Base-by-base conservation (phyloP, 2,888 invertebrate species). In the Xanthia togata region DNA sequence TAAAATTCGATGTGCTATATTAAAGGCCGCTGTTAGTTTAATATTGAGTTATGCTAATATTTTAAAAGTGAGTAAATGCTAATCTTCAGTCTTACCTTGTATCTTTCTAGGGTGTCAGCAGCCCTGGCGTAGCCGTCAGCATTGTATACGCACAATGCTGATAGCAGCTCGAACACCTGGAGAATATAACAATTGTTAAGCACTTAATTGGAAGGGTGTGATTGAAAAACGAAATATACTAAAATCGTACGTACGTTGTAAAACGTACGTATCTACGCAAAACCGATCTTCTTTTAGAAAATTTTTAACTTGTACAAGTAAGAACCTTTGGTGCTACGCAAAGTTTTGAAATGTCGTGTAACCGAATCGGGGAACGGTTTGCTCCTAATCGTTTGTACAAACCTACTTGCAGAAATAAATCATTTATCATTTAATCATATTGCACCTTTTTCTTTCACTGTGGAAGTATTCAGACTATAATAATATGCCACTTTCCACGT, bases 91-190 rank as follows among this genome's bases (percentile, higher is more conserved):
- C 57, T 78, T 96, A 99, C 99, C 98, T 99, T 99, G 94, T 98
- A 99, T 94, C 98, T 98, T 92, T 99, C 98, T 90, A 99, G 97
- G 55, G 99, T 98, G 94, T 99, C 98, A 89, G 99, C 97, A 75
- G 98, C 98, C 86, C 99, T 97, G 82, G 98, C 97, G 92, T 98
- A 98, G 70, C 99, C 99, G 86, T 99, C 99, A 79, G 98, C 97
- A 92, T 98, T 99, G 97, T 99, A 99, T 76, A 99, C 99, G 94
- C 99, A 99, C 79, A 99, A 97, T 50, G 99, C 99, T 73, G 99
- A 99, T 86, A 99, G 97, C 82, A 99, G 97, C 97, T 99, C 99
- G 95, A 99, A 98, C 92, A 99, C 99, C 96, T 96, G 91, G 0
- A 65, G 57, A 70, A 55, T 41, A 65, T 9, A 53, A 53, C 4